A percentile compares a stretch with the other conserved stretches of the same genome.
phyloP scores from a whole-genome alignment of 2,888 invertebrate genomes.

The Napeogenes inachia region DNA sequence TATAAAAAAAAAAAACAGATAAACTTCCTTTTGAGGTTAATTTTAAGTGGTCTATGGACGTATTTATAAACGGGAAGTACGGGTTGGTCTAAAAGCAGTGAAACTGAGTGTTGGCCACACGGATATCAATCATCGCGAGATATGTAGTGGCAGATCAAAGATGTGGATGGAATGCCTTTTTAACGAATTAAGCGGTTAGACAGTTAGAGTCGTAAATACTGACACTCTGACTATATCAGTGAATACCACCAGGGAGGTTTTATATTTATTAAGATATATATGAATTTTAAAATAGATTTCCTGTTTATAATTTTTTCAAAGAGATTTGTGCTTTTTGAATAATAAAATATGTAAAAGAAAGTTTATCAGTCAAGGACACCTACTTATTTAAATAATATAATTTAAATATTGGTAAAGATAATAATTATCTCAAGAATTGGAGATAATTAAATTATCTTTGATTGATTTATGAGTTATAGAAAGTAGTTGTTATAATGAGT shows the following conservation, averaged over 20 bases:
- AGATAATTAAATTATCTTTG: no score
- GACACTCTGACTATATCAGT: slow-evolving; percentile 4
- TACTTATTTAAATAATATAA: no score
- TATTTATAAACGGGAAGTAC: slow-evolving; percentile 28
- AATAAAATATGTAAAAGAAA: no score
- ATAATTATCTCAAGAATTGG: no score
- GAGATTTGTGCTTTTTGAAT: no score
- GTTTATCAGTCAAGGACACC: no score
- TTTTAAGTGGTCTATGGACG: slow-evolving; percentile 25
- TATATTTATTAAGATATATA: no score
- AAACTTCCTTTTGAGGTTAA: slow-evolving; percentile 26
- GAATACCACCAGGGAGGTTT: slow-evolving; percentile 14
- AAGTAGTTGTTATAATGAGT: no score
- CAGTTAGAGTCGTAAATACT: slow-evolving; percentile 15
- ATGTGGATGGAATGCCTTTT: slow-evolving; percentile 19
- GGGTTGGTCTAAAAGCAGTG: slow-evolving; percentile 10
- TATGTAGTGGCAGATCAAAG: slow-evolving; percentile 31
- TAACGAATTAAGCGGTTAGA: slow-evolving; percentile 18
- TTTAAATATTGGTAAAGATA: no score
- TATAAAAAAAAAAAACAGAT: slow-evolving; percentile 17
- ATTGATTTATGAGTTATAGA: no score
- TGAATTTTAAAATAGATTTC: no score
- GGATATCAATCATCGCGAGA: slow-evolving; percentile 29
- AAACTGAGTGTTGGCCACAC: slow-evolving; percentile 13
- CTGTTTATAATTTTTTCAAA: no score